Percentiles rank a stretch among this genome's conserved stretches.
Conservation (phyloP, 2,113 vertebrate species). For the Solea senegalensis region DNA sequence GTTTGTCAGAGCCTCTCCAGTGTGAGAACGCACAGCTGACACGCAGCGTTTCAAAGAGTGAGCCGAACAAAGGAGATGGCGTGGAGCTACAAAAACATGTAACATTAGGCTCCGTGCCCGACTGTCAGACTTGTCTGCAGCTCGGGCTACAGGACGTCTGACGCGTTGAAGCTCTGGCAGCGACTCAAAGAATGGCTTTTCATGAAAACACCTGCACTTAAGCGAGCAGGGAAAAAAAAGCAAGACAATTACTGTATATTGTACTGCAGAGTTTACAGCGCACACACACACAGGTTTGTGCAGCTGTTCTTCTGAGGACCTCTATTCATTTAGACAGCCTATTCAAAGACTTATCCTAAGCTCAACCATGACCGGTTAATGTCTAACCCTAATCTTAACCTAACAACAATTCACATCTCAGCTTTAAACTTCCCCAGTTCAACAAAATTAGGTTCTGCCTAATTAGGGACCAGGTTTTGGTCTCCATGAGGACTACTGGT, state of each 20-base stretch:
- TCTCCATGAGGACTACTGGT: no score
- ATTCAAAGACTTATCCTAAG: no score
- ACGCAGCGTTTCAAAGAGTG: constrained; percentile 23
- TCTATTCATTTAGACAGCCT: no score
- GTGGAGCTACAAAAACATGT: constrained; percentile 33
- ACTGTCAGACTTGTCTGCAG: constrained; percentile 36
- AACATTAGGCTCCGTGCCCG: constrained; percentile 26
- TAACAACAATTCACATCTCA: no score
- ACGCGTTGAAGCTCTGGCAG: constrained; percentile 26
- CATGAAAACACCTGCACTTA: constrained; percentile 43
- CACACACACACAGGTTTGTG: not conserved
- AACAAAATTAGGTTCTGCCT: no score
- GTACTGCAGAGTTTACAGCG: constrained; percentile 1
- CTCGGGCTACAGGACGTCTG: constrained; percentile 1
- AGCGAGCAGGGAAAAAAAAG: constrained; percentile 4
- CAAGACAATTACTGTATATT: constrained; percentile 28
- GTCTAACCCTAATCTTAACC: no score
- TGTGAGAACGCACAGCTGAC: constrained; percentile 33
- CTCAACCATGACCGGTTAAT: no score
- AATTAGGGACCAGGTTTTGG: no score
- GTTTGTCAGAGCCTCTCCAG: constrained; percentile 45
- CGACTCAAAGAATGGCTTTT: constrained; percentile 12
- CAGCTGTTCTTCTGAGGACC: no score
- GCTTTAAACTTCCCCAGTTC: no score
- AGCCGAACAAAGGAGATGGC: constrained; percentile 27